A percentile compares a stretch with the other conserved stretches of the same genome.
Conservation (phyloP, 2,113 vertebrate species). For the Mungos mungo region DNA sequence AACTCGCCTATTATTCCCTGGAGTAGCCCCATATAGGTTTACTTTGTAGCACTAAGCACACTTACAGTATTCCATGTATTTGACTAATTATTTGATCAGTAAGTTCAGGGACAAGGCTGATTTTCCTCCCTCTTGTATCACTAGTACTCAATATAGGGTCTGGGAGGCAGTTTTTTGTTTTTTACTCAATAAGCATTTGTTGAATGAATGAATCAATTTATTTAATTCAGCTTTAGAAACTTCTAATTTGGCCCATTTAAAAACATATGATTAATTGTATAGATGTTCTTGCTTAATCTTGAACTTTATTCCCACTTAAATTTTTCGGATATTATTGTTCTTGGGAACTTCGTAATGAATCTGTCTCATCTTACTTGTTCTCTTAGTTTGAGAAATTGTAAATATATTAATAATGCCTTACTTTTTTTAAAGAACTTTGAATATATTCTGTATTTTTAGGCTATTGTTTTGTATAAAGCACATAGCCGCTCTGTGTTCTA, state of each 20-base stretch:
- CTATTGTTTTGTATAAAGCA: background rate
- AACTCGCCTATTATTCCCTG: background rate
- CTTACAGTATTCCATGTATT: background rate
- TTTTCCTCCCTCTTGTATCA: background rate
- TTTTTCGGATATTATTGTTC: background rate
- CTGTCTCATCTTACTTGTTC: background rate
- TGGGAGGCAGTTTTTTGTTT: background rate
- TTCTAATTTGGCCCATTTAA: background rate
- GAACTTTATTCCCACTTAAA: background rate
- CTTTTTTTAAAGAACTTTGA: background rate
- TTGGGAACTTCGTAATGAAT: background rate
- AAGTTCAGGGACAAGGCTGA: background rate
- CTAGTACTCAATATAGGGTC: background rate
- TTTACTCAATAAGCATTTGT: background rate
- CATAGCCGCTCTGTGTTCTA: background rate
- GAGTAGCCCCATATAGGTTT: background rate
- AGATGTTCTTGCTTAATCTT: background rate
- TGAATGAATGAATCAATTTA: background rate
- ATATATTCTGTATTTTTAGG: background rate
- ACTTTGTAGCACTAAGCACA: background rate
- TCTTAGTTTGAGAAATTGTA: conserved; percentile 35
- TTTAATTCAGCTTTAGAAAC: background rate
- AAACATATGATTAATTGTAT: background rate
- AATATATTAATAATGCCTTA: background rate
- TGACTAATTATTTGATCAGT: background rate